Evolutionary conservation across 1,140 invertebrate species (phyloP).

Genomic region (Vanessa atalanta): DNA sequence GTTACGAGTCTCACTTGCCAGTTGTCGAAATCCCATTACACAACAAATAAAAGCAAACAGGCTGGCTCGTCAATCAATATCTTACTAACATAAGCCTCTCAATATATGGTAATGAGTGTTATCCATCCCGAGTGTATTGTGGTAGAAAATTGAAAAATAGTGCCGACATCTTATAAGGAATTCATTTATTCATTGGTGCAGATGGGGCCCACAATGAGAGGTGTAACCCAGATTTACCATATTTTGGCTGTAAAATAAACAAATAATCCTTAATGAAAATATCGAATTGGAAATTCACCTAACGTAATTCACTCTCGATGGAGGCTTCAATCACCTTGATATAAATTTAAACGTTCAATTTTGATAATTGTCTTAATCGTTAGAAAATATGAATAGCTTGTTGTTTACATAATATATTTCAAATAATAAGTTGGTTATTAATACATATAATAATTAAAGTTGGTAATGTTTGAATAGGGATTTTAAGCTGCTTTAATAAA

Average conservation of each 20-base stretch:
- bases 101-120: constrained; percentile 40
- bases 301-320: no score
- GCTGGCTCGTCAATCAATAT: constrained; percentile 33
- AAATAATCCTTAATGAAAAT: background rate
- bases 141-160: constrained; percentile 52
- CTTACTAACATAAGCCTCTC: constrained; percentile 27
- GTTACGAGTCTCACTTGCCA: no score
- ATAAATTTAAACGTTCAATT: no score
- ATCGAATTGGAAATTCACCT: background rate
- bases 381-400: background rate
- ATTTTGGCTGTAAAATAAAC: constrained; percentile 10
- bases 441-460: background rate
- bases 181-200: constrained; percentile 52
- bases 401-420: background rate
- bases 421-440: background rate
- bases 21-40: constrained; percentile 17
- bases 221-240: constrained; percentile 33
- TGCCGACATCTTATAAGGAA: constrained; percentile 42
- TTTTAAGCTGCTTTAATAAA: background rate
- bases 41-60: constrained; percentile 29
- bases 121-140: constrained; percentile 44
- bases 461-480: background rate
- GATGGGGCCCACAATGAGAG: constrained; percentile 40
- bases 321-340: no score
- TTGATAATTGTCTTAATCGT: no score